Evolutionary conservation across 2,797 vertebrate genomes (phyloP).

Genomic region (Diceros bicornis): DNA sequence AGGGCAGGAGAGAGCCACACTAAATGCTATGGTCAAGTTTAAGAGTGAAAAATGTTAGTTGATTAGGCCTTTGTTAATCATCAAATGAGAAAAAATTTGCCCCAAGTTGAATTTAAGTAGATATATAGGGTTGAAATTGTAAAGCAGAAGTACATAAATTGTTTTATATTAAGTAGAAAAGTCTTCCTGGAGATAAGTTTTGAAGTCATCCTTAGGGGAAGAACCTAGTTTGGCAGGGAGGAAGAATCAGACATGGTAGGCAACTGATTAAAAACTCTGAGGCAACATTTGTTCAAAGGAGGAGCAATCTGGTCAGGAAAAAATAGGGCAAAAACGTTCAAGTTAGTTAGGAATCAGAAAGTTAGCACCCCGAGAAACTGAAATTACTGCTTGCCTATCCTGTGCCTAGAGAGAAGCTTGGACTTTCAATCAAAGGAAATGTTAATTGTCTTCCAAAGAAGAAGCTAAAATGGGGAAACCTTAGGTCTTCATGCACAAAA

Average conservation of each 20-base stretch:
- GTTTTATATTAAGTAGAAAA: slow-evolving; percentile 44
- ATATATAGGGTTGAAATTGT: background rate
- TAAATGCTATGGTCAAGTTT: background rate
- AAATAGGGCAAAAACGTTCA: background rate
- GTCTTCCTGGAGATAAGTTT: background rate
- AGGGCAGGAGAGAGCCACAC: background rate
- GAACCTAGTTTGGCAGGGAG: background rate
- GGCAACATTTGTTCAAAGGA: background rate
- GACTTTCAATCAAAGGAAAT: background rate
- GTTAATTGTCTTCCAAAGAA: background rate
- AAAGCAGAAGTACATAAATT: background rate
- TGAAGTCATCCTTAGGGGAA: background rate
- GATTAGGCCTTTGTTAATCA: slow-evolving; percentile 6
- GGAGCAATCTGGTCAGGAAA: background rate
- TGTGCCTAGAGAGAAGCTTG: background rate
- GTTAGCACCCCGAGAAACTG: background rate
- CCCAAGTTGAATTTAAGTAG: background rate
- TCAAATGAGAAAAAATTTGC: background rate
- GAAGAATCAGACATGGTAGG: background rate
- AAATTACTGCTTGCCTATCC: background rate
- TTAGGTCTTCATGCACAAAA: slow-evolving; percentile 3
- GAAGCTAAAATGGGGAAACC: background rate
- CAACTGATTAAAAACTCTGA: background rate
- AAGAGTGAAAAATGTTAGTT: background rate
- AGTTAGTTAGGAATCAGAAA: slow-evolving; percentile 17